A percentile compares a stretch with the other conserved stretches of the same genome.
Conservation (phyloP, 1,140 invertebrate genomes). For the Drosophila kohkoa region DNA sequence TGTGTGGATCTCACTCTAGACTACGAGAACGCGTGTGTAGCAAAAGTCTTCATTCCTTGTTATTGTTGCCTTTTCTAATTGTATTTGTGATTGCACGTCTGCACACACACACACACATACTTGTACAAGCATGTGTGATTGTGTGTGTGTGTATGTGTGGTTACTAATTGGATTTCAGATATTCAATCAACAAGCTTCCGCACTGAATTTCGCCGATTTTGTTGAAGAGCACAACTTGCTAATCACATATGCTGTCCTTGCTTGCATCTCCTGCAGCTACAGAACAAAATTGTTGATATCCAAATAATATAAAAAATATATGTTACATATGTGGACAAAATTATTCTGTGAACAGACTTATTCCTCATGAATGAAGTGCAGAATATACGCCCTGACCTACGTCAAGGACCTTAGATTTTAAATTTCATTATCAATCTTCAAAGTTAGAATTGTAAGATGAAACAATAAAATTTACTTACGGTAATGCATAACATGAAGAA, state of each 20-base stretch:
- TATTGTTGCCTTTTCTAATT: constrained; percentile 50
- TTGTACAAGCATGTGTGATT: constrained; percentile 9
- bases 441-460: too few species aligned
- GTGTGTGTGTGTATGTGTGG: constrained; percentile 25
- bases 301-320: neutral
- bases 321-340: too few species aligned
- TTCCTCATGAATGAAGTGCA: too few species aligned
- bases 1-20: constrained; percentile 40
- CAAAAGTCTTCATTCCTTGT: constrained; percentile 41
- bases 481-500: too few species aligned
- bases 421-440: too few species aligned
- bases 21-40: constrained; percentile 25
- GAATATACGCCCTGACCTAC: too few species aligned
- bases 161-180: constrained; percentile 71
- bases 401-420: too few species aligned
- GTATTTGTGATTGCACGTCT: constrained; percentile 39
- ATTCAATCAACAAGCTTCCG: constrained; percentile 60
- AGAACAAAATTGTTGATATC: neutral
- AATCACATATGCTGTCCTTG: neutral
- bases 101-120: neutral
- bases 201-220: constrained; percentile 45
- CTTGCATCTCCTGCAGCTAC: neutral
- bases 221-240: neutral
- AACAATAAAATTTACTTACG: too few species aligned
- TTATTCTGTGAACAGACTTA: too few species aligned